phyloP scores from a whole-genome alignment of 2,797 vertebrate species.

The Gambusia yucatana region DNA sequence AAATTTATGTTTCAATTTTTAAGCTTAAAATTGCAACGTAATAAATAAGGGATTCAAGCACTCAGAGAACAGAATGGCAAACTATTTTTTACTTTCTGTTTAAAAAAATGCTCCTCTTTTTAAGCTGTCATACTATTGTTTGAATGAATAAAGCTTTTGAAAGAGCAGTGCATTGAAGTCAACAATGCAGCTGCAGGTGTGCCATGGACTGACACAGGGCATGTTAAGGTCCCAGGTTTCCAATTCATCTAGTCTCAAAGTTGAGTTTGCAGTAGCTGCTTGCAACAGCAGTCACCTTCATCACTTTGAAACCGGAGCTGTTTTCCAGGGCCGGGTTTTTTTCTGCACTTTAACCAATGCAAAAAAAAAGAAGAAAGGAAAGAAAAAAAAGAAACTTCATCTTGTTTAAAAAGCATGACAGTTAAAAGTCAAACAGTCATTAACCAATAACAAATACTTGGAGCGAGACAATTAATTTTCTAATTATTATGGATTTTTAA shows the following conservation, averaged over 20 bases:
- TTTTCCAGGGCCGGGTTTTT: constrained; percentile 42
- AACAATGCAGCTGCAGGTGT: constrained; percentile 67
- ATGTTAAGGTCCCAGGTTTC: constrained; percentile 49
- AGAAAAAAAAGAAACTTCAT: constrained; percentile 11
- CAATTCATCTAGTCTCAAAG: constrained; percentile 26
- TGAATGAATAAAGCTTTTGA: constrained; percentile 37
- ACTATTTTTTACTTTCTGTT: constrained; percentile 11
- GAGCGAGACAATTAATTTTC: constrained; percentile 1
- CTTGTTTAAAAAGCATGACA: constrained; percentile 7
- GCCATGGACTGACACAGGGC: constrained; percentile 40
- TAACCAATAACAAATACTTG: constrained; percentile 10
- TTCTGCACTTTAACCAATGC: constrained; percentile 37
- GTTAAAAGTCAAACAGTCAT: constrained; percentile 1
- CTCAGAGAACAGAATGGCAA: constrained; percentile 33
- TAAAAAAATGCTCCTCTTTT: constrained; percentile 20
- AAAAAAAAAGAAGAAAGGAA: background rate
- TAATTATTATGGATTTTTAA: constrained; percentile 4
- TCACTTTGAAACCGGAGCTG: constrained; percentile 37
- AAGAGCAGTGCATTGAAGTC: constrained; percentile 41
- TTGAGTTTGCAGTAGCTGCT: constrained; percentile 29
- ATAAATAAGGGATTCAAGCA: constrained; percentile 52
- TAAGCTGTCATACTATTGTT: constrained; percentile 33
- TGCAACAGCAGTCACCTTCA: constrained; percentile 26
- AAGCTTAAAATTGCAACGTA: constrained; percentile 20
- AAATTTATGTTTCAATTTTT: too few species aligned